Evolutionary conservation across 2,888 invertebrate species (phyloP), one percentile per base, ranked within the genome.

Genomic region (Cryptocephalus moraei): DNA sequence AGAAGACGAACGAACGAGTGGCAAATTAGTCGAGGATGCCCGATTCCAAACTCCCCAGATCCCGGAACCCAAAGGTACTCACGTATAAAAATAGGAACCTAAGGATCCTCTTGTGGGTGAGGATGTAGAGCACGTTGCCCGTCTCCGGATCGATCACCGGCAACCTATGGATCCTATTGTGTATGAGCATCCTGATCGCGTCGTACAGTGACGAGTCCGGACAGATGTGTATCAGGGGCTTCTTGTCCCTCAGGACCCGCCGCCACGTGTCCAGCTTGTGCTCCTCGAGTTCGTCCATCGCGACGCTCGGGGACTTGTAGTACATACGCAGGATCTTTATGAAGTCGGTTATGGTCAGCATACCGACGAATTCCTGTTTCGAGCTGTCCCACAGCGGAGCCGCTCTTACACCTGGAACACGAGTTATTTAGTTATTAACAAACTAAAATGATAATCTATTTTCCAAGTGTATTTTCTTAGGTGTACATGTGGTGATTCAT

Each of bases 301-400:
- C 82, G 48, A 89, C 89, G 61, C 85, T 79, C 46, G 91, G 91
- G 62, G 93, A 91, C 65, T 89, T 93, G 75, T 96, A 95, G 78
- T 95, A 95, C 84, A 92, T 94, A 73, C 92, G 88, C 61, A 99
- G 80, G 63, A 97, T 97, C 74, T 94, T 91, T 65, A 99, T 99
- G 73, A 99, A 99, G 75, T 99, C 97, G 46, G 99, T 97, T 63
- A 99, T 97, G 56, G 97, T 97, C 61, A 99, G 79, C 95, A 99
- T 97, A 59, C 97, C 99, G 54, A 97, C 89, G 74, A 93, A 95
- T 70, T 85, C 81, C 71, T 96, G 95, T 62, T 83, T 82, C 53
- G 80, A 77, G 57, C 90, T 90, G 73, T 99, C 95, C 97, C 97
- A 99, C 56, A 99, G 77, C 8, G 99, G 96, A 38, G 96, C 96